Evolutionary conservation across 2,888 invertebrate genomes (phyloP).

Genomic region (Agriopis leucophaearia): DNA sequence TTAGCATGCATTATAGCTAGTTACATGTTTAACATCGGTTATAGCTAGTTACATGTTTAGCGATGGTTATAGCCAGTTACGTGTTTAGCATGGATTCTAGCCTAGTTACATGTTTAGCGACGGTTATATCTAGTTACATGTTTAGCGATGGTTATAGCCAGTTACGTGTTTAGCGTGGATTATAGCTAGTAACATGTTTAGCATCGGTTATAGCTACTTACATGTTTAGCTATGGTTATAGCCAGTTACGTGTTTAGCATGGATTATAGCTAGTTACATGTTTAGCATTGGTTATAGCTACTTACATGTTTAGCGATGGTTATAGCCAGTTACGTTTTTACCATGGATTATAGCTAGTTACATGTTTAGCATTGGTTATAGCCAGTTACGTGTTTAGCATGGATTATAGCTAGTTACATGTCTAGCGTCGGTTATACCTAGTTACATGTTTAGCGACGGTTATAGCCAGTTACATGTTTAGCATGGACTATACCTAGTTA

Average conservation of each 20-base stretch:
- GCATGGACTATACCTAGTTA: neutral
- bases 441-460: neutral
- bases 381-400: neutral
- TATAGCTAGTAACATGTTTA: neutral
- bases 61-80: neutral
- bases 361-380: neutral
- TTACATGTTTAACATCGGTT: no score
- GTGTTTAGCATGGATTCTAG: neutral
- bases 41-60: neutral
- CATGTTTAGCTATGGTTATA: neutral
- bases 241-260: neutral
- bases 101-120: neutral
- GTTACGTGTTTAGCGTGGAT: neutral
- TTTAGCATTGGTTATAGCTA: neutral
- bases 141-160: neutral
- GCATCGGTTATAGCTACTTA: neutral
- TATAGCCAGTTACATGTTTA: neutral
- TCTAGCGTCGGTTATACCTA: no score
- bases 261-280: neutral
- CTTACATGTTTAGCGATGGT: no score
- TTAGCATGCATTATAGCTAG: neutral
- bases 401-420: neutral
- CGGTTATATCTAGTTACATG: neutral
- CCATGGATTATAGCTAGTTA: neutral
- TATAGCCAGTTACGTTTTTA: neutral